Evolutionary conservation across 2,888 invertebrate genomes (phyloP), one percentile per base, ranked within the genome.

Genomic region (Cheilosia impressa): DNA sequence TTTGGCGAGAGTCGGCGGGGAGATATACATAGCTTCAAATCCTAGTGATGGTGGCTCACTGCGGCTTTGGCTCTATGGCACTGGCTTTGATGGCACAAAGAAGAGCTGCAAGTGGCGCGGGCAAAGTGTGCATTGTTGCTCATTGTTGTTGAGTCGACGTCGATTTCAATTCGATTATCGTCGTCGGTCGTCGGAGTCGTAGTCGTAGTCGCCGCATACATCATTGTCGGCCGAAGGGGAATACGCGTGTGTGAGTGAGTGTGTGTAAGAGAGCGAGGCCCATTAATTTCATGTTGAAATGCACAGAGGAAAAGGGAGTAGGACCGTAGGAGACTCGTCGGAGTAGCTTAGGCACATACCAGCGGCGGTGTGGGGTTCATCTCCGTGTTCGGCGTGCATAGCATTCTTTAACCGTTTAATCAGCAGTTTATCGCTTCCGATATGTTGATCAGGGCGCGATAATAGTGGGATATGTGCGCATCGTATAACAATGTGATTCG

Each of bases 111-210:
- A 79, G 58, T 72, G 79, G 72, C 31, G 65, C 31, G 63, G 62
- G 63, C 62, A 73, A 72, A 79, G 58, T 72, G 79, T 79, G 79
- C 79, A 79, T 72, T 79, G 79, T 60, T 72, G 72, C 72, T 72
- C 72, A 72, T 72, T 72, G 79, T 72, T 77, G 79, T 72, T 58
- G 72, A 71, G 79, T 72, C 79, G 71, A 79, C 72, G 72, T 79
- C 79, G 79, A 79, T 79, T 79, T 66, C 79, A 65, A 79, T 71
- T 79, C 79, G 79, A 72, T 79, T 79, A 79, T 63, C 72, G 55
- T 72, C 52, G 62, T 72, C 72, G 60, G 6, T 43, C 15, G 50
- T 52, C 10, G 24, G 24, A 19, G 52, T 24, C 50, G 47, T 43
- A 22, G 60, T 41, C 27, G 60, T n/a, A 19, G 45, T 55, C 52